Percentiles rank a stretch among this genome's conserved stretches.
Evolutionary conservation across 2,113 vertebrate genomes (phyloP).

Genomic region (Otis tarda): DNA sequence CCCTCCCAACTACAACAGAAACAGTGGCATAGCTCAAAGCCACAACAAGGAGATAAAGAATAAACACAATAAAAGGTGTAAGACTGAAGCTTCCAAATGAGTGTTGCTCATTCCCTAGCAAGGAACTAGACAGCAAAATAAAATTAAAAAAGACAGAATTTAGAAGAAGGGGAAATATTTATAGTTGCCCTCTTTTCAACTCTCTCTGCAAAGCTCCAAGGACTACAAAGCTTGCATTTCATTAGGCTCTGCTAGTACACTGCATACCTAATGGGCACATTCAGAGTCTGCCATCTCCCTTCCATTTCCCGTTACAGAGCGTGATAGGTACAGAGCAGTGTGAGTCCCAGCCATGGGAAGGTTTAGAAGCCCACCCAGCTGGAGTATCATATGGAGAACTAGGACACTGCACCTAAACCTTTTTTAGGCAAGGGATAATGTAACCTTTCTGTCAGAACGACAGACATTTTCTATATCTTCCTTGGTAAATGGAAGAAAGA

Average conservation of each 20-base stretch:
- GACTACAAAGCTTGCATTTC: background rate
- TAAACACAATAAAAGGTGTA: background rate
- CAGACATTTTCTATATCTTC: background rate
- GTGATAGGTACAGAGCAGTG: accelerated
- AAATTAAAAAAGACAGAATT: background rate
- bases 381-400: background rate
- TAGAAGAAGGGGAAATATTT: background rate
- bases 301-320: background rate
- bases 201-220: background rate
- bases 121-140: background rate
- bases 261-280: background rate
- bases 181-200: background rate
- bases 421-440: background rate
- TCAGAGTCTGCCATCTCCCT: background rate
- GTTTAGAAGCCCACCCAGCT: background rate
- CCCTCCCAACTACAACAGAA: background rate
- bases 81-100: background rate
- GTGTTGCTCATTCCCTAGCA: background rate
- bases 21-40: background rate
- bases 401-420: background rate
- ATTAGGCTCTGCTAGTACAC: background rate
- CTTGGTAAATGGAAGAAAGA: background rate
- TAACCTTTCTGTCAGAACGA: background rate
- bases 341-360: accelerated
- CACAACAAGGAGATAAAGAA: background rate